Evolutionary conservation across 2,888 invertebrate species (phyloP).

Genomic region (Drosophila nigricruria): DNA sequence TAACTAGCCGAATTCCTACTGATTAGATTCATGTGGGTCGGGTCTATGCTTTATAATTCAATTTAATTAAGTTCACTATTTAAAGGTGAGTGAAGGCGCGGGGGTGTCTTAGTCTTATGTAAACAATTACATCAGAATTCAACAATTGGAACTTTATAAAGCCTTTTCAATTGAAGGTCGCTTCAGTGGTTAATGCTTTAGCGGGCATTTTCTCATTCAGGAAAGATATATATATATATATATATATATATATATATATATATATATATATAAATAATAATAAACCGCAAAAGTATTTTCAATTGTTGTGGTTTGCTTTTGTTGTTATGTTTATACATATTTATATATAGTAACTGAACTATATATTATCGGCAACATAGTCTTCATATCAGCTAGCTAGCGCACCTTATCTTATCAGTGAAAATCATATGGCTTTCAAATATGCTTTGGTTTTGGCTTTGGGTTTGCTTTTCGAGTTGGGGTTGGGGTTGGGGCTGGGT

Average conservation of each 20-base stretch:
- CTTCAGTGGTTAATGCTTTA: conserved; percentile 11
- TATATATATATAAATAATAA: not conserved
- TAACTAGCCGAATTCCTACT: conserved; percentile 1
- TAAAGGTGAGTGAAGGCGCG: not conserved
- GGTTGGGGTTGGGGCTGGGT: conserved; percentile 12
- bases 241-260: no score
- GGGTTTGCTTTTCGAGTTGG: conserved; percentile 16
- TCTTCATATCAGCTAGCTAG: conserved; percentile 34
- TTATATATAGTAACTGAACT: conserved; percentile 10
- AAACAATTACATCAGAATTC: conserved; percentile 67
- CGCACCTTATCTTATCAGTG: conserved; percentile 53
- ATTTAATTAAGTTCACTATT: conserved; percentile 17
- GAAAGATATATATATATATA: no score
- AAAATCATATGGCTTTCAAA: conserved; percentile 51
- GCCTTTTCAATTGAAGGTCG: conserved; percentile 38
- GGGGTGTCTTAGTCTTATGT: conserved; percentile 10
- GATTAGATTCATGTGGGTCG: conserved; percentile 5
- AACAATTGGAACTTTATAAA: conserved; percentile 50
- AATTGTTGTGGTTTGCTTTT: conserved; percentile 39
- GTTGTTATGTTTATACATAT: conserved; percentile 4
- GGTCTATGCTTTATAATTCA: conserved; percentile 3
- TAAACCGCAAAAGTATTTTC: conserved; percentile 44
- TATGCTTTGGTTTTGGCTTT: conserved; percentile 50
- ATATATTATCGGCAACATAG: conserved; percentile 44
- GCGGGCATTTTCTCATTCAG: conserved; percentile 10